Evolutionary conservation across 2,888 invertebrate species (phyloP).

Genomic region (Phoronis australis): DNA sequence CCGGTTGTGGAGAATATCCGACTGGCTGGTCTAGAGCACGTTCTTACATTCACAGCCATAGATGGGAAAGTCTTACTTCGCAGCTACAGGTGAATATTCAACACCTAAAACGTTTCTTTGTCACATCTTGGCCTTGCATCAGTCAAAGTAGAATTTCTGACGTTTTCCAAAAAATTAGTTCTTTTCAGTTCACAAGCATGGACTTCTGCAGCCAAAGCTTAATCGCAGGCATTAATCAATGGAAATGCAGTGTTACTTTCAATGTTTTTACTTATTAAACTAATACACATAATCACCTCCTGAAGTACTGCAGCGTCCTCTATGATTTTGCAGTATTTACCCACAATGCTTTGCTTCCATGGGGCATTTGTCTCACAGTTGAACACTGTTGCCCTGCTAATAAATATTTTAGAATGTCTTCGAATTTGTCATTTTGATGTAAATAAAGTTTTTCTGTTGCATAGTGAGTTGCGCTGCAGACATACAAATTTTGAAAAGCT

Average conservation of each 20-base stretch:
- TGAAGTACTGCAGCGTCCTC: neutral
- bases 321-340: neutral
- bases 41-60: slow-evolving; percentile 79
- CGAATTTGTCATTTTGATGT: neutral
- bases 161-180: too few species aligned
- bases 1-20: slow-evolving; percentile 75
- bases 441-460: neutral
- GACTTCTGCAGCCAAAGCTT: too few species aligned
- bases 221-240: too few species aligned
- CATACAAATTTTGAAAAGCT: neutral
- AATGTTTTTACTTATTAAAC: too few species aligned
- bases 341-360: neutral
- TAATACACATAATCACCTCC: too few species aligned
- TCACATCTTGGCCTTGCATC: too few species aligned
- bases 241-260: too few species aligned
- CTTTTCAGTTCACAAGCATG: too few species aligned
- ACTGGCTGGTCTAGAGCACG: slow-evolving; percentile 89
- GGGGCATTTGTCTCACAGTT: neutral
- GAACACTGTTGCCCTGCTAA: neutral
- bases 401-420: neutral
- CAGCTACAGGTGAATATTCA: slow-evolving; percentile 58
- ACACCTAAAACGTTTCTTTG: too few species aligned
- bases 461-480: neutral
- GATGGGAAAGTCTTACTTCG: slow-evolving; percentile 75
- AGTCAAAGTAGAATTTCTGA: too few species aligned